Evolutionary conservation across 2,888 invertebrate genomes (phyloP).

Genomic region (Octonoba sinensis): DNA sequence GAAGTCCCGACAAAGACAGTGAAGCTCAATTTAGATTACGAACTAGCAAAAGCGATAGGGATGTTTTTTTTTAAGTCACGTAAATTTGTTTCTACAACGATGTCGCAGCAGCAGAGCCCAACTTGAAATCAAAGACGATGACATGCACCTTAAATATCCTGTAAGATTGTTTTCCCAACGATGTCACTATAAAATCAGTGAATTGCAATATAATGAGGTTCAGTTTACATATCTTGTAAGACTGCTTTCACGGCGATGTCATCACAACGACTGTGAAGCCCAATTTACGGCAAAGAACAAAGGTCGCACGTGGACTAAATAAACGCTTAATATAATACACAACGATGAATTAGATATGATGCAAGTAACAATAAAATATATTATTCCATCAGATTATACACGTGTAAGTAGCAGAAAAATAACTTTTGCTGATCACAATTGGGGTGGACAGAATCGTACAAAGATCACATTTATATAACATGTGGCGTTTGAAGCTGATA

Average conservation of each 20-base stretch:
- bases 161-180: too few species aligned
- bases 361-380: constrained; percentile 12
- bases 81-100: constrained; percentile 22
- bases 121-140: too few species aligned
- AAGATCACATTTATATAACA: too few species aligned
- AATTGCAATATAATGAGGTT: too few species aligned
- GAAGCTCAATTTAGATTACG: too few species aligned
- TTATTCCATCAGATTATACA: not conserved
- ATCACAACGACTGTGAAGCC: not conserved
- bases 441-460: constrained; percentile 26
- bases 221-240: too few species aligned
- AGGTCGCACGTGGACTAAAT: not conserved
- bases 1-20: too few species aligned
- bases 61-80: not conserved
- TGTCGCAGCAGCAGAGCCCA: not conserved
- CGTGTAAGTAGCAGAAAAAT: constrained; percentile 44
- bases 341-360: constrained; percentile 1
- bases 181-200: too few species aligned
- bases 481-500: constrained; percentile 12
- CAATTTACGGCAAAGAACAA: constrained; percentile 2
- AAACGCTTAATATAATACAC: not conserved
- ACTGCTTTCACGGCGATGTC: too few species aligned
- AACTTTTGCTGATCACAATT: constrained; percentile 41
- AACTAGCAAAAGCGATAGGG: too few species aligned
- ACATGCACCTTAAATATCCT: too few species aligned